Conservation (phyloP, 2,888 invertebrate genomes). For the Candidula unifasciata region DNA sequence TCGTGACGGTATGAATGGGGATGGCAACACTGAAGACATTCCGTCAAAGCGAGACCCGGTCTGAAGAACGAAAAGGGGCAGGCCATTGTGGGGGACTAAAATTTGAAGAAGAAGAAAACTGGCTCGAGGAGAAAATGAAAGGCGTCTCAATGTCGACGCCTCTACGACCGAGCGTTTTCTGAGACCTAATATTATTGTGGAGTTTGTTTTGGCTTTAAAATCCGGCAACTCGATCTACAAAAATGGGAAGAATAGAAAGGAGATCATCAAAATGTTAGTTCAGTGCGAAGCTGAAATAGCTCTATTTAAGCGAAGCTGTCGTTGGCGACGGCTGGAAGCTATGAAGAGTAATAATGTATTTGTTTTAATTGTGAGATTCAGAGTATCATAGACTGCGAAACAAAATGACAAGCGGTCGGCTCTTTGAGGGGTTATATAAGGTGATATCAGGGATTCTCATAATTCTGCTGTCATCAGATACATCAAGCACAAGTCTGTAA, state of each 20-base stretch:
- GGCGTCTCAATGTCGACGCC: not conserved
- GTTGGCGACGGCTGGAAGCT: not conserved
- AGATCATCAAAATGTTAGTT: constrained; percentile 40
- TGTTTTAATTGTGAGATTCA: constrained; percentile 31
- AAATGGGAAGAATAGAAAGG: constrained; percentile 18
- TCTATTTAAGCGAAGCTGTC: constrained; percentile 18
- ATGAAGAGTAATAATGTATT: constrained; percentile 24
- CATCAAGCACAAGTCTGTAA: no score
- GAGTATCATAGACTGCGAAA: constrained; percentile 7
- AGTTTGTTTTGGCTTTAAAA: constrained; percentile 38
- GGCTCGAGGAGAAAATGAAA: not conserved
- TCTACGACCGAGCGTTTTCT: not conserved
- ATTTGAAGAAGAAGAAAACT: not conserved
- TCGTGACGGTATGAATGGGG: constrained; percentile 45
- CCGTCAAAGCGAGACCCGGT: constrained; percentile 25
- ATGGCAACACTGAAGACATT: constrained; percentile 42
- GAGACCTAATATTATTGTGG: constrained; percentile 13
- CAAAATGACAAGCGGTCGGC: not conserved
- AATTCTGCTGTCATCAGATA: no score
- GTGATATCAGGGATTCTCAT: not conserved
- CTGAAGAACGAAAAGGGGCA: constrained; percentile 16
- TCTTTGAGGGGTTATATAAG: not conserved
- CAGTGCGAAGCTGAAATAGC: not conserved
- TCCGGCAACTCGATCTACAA: not conserved
- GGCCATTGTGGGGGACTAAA: not conserved